Evolutionary conservation across 2,888 invertebrate species (phyloP).

Genomic region (Lydus trimaculatus): DNA sequence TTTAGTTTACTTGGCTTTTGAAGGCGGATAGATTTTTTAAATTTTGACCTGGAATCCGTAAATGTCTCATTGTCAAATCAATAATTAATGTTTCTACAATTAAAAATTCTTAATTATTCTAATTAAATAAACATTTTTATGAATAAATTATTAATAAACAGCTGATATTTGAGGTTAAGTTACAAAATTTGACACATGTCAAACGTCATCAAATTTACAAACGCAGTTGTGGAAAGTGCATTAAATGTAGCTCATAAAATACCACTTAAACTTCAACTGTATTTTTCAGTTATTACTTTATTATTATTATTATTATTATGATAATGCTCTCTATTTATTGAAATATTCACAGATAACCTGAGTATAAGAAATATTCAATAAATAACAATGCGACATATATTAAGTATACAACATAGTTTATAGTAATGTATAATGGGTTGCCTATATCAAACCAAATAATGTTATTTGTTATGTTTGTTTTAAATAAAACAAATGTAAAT

Average conservation of each 20-base stretch:
- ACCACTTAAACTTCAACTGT: no score
- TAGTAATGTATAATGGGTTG: no score
- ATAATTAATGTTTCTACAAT: background rate
- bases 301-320: no score
- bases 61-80: constrained; percentile 30
- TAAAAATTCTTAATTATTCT: background rate
- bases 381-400: no score
- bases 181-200: background rate
- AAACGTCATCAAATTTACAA: background rate
- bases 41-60: constrained; percentile 29
- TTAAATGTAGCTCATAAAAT: background rate
- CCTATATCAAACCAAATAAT: no score
- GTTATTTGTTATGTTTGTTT: no score
- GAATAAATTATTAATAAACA: background rate
- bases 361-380: no score
- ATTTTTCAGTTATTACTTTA: no score
- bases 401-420: no score
- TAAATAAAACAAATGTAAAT: no score
- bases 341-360: no score
- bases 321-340: no score
- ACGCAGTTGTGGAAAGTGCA: background rate
- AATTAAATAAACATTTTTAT: background rate
- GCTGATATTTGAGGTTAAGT: background rate
- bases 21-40: constrained; percentile 30
- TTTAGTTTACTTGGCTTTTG: constrained; percentile 29